These are phyloP conservation scores for Anthophora plumipes DNA, from an alignment of 2,888 invertebrate species.

Conservation along the genomic window DNA sequence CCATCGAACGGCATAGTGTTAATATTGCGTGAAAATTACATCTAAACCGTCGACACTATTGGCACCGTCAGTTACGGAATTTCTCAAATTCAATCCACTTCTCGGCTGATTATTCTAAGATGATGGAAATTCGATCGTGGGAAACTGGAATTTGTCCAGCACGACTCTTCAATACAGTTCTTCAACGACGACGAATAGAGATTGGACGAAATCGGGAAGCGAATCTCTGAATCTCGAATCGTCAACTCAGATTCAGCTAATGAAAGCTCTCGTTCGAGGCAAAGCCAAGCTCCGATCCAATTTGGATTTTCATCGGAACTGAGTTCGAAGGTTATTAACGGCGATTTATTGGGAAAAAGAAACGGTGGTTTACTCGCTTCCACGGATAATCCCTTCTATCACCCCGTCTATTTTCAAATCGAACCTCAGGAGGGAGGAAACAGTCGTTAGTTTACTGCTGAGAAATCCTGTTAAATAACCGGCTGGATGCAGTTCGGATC, in stretches of 20 bases:
- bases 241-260: neutral
- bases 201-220: neutral
- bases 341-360: neutral
- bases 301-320: slow-evolving; percentile 14
- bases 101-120: neutral
- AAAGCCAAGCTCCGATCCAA: neutral
- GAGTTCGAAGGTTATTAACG: neutral
- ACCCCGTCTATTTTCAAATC: neutral
- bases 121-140: neutral
- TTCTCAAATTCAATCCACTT: neutral
- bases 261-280: slow-evolving; percentile 12
- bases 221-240: neutral
- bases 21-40: no score
- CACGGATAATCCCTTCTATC: slow-evolving; percentile 18
- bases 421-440: neutral
- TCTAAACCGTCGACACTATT: no score
- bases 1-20: no score
- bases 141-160: neutral
- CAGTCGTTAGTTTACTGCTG: no score
- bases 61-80: neutral
- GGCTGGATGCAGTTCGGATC: no score
- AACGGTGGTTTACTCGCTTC: neutral
- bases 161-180: no score
- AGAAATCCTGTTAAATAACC: no score
- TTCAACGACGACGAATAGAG: neutral